phyloP scores from a whole-genome alignment of 2,888 invertebrate species.

The Tupiocoris notatus region DNA sequence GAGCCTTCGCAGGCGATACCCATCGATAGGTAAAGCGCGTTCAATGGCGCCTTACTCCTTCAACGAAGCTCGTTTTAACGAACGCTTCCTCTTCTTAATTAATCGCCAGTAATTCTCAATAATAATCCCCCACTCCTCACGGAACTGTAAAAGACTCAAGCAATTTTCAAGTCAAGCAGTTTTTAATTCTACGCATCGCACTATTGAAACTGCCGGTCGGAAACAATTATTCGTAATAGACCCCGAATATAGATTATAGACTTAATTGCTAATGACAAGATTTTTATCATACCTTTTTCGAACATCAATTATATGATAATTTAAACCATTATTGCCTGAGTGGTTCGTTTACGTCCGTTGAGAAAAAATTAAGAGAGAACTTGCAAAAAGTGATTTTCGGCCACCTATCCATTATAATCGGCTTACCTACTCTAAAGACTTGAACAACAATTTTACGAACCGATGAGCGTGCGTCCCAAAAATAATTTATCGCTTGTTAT shows the following conservation, averaged over 20 bases:
- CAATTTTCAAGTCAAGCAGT: neutral
- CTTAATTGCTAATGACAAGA: neutral
- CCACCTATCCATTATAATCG: too few species aligned
- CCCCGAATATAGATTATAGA: neutral
- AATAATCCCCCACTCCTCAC: neutral
- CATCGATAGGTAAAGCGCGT: conserved; percentile 28
- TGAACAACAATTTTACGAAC: neutral
- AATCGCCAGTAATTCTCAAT: conserved; percentile 34
- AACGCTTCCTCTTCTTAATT: conserved; percentile 30
- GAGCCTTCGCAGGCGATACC: conserved; percentile 3
- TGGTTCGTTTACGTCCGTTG: neutral
- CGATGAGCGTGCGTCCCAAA: neutral
- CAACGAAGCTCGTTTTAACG: conserved; percentile 31
- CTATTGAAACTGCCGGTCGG: neutral
- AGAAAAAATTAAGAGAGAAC: neutral
- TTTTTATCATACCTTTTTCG: neutral
- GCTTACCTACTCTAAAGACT: neutral
- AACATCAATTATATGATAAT: neutral
- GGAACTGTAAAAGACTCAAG: neutral
- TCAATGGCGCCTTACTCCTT: neutral
- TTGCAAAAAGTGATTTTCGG: neutral
- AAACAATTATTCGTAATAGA: neutral
- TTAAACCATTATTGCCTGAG: too few species aligned
- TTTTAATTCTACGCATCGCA: neutral
- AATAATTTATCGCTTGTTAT: too few species aligned